Evolutionary conservation across 2,888 invertebrate species (phyloP).

Genomic region (Lysandra coridon): DNA sequence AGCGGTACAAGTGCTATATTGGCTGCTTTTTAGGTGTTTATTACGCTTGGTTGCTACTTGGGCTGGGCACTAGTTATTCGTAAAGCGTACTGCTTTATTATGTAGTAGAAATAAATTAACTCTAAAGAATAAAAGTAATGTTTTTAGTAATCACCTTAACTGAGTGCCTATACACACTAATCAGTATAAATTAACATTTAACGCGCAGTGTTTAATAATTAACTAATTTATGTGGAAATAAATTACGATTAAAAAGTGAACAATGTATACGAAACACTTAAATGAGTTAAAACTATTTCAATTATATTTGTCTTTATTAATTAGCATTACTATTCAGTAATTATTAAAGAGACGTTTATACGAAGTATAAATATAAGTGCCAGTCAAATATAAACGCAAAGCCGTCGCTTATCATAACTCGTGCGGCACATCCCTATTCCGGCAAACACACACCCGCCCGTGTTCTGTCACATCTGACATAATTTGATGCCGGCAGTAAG

Average conservation of each 20-base stretch:
- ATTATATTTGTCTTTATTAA: background rate
- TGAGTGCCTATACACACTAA: no score
- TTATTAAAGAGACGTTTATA: background rate
- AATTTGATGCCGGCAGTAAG: conserved; percentile 31
- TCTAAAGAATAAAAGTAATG: no score
- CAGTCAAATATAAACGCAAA: conserved; percentile 16
- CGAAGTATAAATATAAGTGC: background rate
- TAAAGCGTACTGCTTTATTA: no score
- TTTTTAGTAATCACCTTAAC: no score
- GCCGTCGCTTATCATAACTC: conserved; percentile 4
- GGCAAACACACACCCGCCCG: conserved; percentile 29
- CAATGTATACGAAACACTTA: no score
- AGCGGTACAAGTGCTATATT: no score
- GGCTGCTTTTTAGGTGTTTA: no score
- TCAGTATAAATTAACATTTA: background rate
- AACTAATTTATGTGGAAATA: background rate
- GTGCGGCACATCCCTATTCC: conserved; percentile 21
- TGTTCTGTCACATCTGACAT: conserved; percentile 33
- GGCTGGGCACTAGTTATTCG: no score
- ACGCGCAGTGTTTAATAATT: background rate
- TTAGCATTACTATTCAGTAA: no score
- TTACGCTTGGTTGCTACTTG: no score
- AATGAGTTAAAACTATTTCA: no score
- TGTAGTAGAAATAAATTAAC: no score
- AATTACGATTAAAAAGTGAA: background rate